Conservation (phyloP, 2,113 vertebrate species). For the Neodontobutis hainanensis region DNA sequence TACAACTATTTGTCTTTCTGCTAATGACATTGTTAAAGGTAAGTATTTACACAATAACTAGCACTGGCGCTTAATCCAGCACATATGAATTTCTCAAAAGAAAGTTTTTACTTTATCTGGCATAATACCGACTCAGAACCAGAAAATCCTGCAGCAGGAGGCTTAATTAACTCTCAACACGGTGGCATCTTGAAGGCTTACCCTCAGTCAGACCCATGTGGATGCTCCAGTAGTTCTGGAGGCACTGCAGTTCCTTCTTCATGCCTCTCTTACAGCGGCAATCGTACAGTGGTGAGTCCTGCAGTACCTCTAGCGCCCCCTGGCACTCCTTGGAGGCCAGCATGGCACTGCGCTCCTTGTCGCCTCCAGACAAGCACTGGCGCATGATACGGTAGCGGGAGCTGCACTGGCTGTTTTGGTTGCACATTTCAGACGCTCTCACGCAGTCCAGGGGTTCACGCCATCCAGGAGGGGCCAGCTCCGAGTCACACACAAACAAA, state of each 20-base stretch:
- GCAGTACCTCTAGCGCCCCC: slow-evolving; percentile 90
- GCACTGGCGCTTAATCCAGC: slow-evolving; percentile 5
- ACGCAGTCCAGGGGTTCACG: slow-evolving; percentile 89
- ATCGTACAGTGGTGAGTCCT: slow-evolving; percentile 89
- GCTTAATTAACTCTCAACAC: slow-evolving; percentile 21
- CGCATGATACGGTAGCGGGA: slow-evolving; percentile 92
- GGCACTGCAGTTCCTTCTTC: slow-evolving; percentile 94
- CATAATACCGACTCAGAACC: not conserved
- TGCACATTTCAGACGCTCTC: slow-evolving; percentile 90
- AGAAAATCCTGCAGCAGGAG: slow-evolving; percentile 21
- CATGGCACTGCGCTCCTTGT: slow-evolving; percentile 86
- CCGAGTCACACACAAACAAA: slow-evolving; percentile 74
- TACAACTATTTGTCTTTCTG: not conserved
- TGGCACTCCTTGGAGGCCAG: slow-evolving; percentile 93
- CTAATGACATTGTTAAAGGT: slow-evolving; percentile 5
- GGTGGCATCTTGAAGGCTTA: slow-evolving; percentile 53
- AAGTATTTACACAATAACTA: slow-evolving; percentile 12
- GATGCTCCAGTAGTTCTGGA: slow-evolving; percentile 97
- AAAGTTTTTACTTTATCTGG: slow-evolving; percentile 1
- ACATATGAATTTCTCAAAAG: not conserved
- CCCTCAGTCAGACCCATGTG: slow-evolving; percentile 90
- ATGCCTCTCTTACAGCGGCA: slow-evolving; percentile 94
- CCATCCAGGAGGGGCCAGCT: slow-evolving; percentile 81
- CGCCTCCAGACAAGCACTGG: slow-evolving; percentile 92
- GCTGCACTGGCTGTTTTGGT: slow-evolving; percentile 89